Percentiles rank a stretch among this genome's conserved stretches.
Conservation (phyloP, 2,888 invertebrate genomes). For the Leptinotarsa tumamoca region DNA sequence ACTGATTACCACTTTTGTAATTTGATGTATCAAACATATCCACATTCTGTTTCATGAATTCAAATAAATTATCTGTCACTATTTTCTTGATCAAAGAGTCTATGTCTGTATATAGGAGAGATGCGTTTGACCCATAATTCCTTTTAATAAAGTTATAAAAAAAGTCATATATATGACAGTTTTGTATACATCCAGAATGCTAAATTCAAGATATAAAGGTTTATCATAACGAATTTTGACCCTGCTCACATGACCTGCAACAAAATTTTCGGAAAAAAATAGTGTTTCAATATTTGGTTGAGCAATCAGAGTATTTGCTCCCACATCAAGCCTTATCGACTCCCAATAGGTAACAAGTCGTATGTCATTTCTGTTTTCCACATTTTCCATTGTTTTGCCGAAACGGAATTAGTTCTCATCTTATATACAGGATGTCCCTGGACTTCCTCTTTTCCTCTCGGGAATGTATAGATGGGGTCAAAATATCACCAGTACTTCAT, state of each 20-base stretch:
- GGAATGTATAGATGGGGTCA: too few species aligned
- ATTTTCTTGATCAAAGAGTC: slow-evolving; percentile 51
- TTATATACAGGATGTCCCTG: too few species aligned
- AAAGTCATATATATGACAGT: not conserved
- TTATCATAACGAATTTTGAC: not conserved
- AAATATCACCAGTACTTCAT: too few species aligned
- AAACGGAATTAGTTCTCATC: slow-evolving; percentile 61
- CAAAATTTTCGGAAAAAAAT: slow-evolving; percentile 53
- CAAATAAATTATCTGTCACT: slow-evolving; percentile 59
- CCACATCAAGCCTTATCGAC: slow-evolving; percentile 45
- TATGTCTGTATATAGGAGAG: not conserved
- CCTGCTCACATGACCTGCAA: slow-evolving; percentile 52
- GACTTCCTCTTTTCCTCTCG: too few species aligned
- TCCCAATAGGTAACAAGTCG: slow-evolving; percentile 51
- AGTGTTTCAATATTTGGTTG: slow-evolving; percentile 57
- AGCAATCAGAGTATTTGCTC: slow-evolving; percentile 48
- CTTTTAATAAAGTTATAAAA: slow-evolving; percentile 3
- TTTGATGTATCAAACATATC: slow-evolving; percentile 58
- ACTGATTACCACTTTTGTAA: slow-evolving; percentile 25
- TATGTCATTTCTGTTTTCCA: slow-evolving; percentile 55
- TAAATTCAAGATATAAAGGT: slow-evolving; percentile 3
- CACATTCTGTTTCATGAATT: slow-evolving; percentile 36
- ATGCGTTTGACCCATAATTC: not conserved
- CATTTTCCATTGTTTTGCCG: slow-evolving; percentile 65
- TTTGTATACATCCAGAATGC: not conserved